Base-by-base conservation (phyloP, 2,113 vertebrate genomes). In the Channa argus region DNA sequence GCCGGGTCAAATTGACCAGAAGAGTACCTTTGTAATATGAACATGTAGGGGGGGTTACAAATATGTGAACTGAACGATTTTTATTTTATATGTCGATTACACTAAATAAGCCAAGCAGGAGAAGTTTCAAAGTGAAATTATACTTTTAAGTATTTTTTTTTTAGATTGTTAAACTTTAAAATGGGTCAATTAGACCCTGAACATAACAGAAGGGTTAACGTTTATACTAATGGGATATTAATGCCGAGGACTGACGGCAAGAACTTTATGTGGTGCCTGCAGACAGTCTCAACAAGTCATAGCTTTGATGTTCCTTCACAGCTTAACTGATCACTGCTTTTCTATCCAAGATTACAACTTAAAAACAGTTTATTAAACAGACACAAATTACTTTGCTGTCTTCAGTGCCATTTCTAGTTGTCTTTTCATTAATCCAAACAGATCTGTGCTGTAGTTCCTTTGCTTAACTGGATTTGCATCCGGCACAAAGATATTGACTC, bases 181-280 rank as follows among this genome's bases (percentile, higher is more conserved):
- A 24, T 24, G 24, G 24, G 24, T 24, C 24, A 24, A 24, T 89
- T 92, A 88, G 87, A 90, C 66, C 64, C 12, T 43, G 53, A 56
- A 70, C 56, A 63, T 63, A 77, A 24, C 24, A 24, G 24, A 1
- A 24, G 24, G 24, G 24, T 85, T 81, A 53, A 37, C 80, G 86
- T 89, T 86, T 90, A 83, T 80, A 86, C 60, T 88, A 65, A 77
- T 64, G 77, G 63, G 59, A 62, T 74, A 87, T 77, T 73, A 75
- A 44, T 67, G 70, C 37, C 2, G 3, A 60, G 7, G 49, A 3
- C 11, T 55, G 47, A 12, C 13, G 62, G 36, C 63, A 69, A 71
- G 64, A n/a, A 36, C 73, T 71, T 54, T 72, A 73, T 78, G 55
- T 66, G 54, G 14, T 58, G 69, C 58, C 53, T 59, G 56, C 71